These are phyloP conservation scores for Brienomyrus brachyistius DNA, from an alignment of 2,113 vertebrate genomes.

Conservation along the genomic window DNA sequence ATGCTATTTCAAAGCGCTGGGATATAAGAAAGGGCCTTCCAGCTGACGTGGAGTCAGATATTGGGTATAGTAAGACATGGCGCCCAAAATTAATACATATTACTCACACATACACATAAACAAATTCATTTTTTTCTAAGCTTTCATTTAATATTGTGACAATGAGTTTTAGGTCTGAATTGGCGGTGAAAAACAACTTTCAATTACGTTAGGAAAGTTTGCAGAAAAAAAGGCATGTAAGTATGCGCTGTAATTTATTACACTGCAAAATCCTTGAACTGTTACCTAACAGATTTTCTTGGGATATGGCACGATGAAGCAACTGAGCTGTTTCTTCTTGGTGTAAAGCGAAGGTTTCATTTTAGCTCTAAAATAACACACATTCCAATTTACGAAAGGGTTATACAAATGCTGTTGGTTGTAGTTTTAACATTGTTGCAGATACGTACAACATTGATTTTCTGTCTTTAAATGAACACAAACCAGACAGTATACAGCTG, in stretches of 20 bases:
- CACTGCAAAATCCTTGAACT: neutral
- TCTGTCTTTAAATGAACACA: neutral
- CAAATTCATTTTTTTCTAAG: neutral
- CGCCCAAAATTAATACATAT: neutral
- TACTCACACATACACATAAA: neutral
- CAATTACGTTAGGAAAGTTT: neutral
- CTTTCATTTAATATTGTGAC: neutral
- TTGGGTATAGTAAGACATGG: neutral
- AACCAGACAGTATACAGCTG: neutral
- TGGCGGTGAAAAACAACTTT: neutral
- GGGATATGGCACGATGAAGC: neutral
- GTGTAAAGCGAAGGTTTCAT: neutral
- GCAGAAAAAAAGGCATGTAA: neutral
- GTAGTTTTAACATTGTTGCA: neutral
- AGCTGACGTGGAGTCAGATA: neutral
- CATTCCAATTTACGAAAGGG: neutral
- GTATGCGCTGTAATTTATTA: neutral
- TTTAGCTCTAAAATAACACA: neutral
- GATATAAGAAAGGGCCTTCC: neutral
- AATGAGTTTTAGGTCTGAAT: neutral
- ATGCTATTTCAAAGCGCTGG: neutral
- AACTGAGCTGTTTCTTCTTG: neutral
- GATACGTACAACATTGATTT: neutral
- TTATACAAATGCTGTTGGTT: neutral
- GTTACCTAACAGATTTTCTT: neutral